phyloP scores from a whole-genome alignment of 2,113 vertebrate species.

The Plotosus lineatus region DNA sequence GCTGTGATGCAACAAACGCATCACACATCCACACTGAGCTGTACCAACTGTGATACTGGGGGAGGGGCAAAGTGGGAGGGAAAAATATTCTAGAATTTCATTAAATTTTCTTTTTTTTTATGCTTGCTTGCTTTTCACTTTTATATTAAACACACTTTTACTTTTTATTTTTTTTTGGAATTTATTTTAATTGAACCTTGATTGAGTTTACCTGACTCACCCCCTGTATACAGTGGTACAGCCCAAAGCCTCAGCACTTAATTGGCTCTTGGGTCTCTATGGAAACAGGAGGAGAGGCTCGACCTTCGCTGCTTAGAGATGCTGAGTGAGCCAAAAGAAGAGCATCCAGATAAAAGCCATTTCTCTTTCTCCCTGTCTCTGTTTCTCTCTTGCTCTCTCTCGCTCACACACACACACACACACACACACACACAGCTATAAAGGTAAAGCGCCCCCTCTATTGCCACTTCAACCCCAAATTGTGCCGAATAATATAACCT shows the following conservation, averaged over 20 bases:
- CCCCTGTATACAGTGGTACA: constrained; percentile 66
- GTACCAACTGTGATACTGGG: not conserved
- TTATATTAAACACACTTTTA: not conserved
- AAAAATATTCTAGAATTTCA: too few relatives aligned
- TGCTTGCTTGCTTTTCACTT: not conserved
- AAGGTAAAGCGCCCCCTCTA: not conserved
- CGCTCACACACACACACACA: constrained; percentile 7
- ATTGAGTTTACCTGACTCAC: too few relatives aligned
- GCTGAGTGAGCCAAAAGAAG: constrained; percentile 35
- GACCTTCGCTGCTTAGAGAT: constrained; percentile 5
- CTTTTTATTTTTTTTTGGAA: not conserved
- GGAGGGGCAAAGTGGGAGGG: not conserved
- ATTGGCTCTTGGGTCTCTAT: constrained; percentile 79
- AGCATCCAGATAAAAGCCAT: constrained; percentile 8
- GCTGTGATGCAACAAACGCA: constrained; percentile 72
- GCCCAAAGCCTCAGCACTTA: constrained; percentile 60
- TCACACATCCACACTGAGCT: constrained; percentile 58
- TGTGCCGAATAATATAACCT: too few relatives aligned
- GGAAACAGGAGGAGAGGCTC: constrained; percentile 79
- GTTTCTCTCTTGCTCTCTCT: too few relatives aligned
- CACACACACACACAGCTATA: not conserved
- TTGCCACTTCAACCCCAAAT: not conserved
- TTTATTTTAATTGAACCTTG: not conserved
- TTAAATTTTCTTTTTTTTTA: too few relatives aligned
- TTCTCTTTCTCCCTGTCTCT: too few relatives aligned